These are phyloP conservation scores for Diplodus puntazzo DNA, from an alignment of 2,797 vertebrate species.

Conservation along the genomic window DNA sequence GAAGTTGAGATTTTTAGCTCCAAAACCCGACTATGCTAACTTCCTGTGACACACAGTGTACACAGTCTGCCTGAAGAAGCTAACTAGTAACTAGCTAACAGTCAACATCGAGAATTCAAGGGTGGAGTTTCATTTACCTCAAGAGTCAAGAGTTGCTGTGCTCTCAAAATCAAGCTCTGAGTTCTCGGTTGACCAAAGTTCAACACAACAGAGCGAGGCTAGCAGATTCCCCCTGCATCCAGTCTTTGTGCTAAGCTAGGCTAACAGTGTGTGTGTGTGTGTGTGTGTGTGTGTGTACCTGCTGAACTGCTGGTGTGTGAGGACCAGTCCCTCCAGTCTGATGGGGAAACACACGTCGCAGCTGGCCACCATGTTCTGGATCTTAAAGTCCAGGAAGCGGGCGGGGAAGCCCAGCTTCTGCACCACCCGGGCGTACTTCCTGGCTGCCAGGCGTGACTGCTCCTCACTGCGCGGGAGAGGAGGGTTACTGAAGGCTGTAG, in stretches of 20 bases:
- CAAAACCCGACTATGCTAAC: too few species aligned
- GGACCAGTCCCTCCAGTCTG: slow-evolving; percentile 93
- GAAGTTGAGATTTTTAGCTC: too few species aligned
- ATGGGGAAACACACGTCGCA: slow-evolving; percentile 97
- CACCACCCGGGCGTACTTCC: slow-evolving; percentile 94
- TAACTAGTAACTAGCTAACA: too few species aligned
- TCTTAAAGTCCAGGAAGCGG: slow-evolving; percentile 96
- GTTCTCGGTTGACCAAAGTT: too few species aligned
- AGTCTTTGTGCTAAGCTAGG: slow-evolving; percentile 8
- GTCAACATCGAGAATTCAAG: too few species aligned
- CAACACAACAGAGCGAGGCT: background rate
- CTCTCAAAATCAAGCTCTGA: too few species aligned
- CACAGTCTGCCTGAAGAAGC: too few species aligned
- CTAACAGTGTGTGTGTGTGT: too few species aligned
- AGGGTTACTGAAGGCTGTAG: background rate
- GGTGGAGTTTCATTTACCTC: too few species aligned
- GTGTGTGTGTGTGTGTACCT: slow-evolving; percentile 85
- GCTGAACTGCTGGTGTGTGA: slow-evolving; percentile 96
- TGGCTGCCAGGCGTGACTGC: slow-evolving; percentile 93
- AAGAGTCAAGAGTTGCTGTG: too few species aligned
- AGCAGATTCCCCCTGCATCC: background rate
- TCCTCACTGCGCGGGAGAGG: slow-evolving; percentile 86
- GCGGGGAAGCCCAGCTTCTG: slow-evolving; percentile 97
- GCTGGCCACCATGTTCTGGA: slow-evolving; percentile 99
- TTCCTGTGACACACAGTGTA: too few species aligned